phyloP scores from a whole-genome alignment of 2,888 invertebrate genomes.

The Tinea trinotella region DNA sequence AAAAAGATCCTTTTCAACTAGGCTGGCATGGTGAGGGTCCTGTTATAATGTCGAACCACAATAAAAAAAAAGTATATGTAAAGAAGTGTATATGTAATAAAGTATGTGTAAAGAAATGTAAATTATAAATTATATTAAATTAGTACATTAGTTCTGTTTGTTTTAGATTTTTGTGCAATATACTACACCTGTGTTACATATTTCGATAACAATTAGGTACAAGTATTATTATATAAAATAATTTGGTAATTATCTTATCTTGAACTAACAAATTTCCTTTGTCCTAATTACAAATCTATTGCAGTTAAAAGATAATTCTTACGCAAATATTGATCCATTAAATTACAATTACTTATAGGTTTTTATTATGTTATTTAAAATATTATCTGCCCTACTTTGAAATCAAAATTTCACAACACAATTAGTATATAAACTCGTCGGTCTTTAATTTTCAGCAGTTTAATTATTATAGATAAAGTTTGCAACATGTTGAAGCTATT shows the following conservation, averaged over 20 bases:
- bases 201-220: neutral
- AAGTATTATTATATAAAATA: neutral
- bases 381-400: slow-evolving; percentile 15
- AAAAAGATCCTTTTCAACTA: too few relatives aligned
- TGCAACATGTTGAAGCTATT: slow-evolving; percentile 4
- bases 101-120: too few relatives aligned
- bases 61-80: too few relatives aligned
- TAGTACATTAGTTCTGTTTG: too few relatives aligned
- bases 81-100: too few relatives aligned
- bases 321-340: slow-evolving; percentile 4
- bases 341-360: neutral
- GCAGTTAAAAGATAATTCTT: slow-evolving; percentile 9
- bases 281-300: slow-evolving; percentile 16
- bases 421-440: neutral
- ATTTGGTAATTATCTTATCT: slow-evolving; percentile 4
- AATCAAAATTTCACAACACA: neutral
- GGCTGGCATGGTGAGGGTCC: too few relatives aligned
- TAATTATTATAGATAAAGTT: neutral
- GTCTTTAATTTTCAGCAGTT: neutral
- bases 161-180: too few relatives aligned
- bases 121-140: too few relatives aligned
- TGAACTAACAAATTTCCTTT: slow-evolving; percentile 6
- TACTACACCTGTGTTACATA: too few relatives aligned
- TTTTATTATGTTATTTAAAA: slow-evolving; percentile 10
- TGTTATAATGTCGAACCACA: too few relatives aligned